These are phyloP conservation scores for Camptogramma bilineatum DNA, from an alignment of 2,888 invertebrate species.

Conservation along the genomic window DNA sequence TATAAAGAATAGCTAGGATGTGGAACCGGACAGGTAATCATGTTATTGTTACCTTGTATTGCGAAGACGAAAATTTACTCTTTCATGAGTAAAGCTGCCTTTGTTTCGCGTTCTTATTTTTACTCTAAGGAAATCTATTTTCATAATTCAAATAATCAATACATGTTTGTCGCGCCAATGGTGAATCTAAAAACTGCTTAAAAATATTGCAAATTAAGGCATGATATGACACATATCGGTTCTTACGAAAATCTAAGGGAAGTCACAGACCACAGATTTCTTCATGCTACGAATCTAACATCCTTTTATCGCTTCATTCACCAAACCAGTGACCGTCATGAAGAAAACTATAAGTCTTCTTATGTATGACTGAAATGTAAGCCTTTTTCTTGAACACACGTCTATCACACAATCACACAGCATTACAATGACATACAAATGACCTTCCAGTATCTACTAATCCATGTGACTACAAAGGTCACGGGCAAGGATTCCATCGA, in stretches of 20 bases:
- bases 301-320: no score
- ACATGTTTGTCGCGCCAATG: no score
- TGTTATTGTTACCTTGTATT: conserved; percentile 6
- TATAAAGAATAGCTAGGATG: conserved; percentile 4
- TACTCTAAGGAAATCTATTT: no score
- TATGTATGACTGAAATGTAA: background rate
- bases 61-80: background rate
- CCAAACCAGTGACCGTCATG: no score
- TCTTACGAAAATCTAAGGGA: no score
- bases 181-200: no score
- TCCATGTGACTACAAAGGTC: conserved; percentile 23
- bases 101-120: no score
- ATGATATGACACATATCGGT: no score
- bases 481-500: conserved; percentile 27
- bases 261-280: no score
- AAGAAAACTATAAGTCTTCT: background rate
- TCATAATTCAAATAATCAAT: no score
- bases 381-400: background rate
- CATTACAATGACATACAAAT: background rate
- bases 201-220: no score
- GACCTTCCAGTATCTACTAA: conserved; percentile 5
- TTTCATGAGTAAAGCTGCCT: background rate
- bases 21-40: conserved; percentile 20
- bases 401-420: background rate
- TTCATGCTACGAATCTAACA: background rate